Base-by-base conservation (phyloP, 2,113 vertebrate genomes). In the Leptocoma aspasia region DNA sequence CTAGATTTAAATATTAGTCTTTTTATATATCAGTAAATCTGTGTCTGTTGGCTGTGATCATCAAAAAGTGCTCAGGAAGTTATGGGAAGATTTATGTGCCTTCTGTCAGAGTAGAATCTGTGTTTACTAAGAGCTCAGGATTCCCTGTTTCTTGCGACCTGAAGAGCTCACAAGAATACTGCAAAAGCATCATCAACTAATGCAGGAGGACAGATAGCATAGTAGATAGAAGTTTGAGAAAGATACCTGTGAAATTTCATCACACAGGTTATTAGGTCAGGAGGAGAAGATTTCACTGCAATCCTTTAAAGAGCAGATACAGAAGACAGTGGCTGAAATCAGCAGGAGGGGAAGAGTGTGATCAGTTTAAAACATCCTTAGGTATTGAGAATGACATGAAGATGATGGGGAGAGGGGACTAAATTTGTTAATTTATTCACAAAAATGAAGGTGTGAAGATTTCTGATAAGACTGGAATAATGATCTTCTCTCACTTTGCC, bases 391-490 rank as follows among this genome's bases (percentile, higher is more conserved):
- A 4, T 53, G 15, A 95, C n/a, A 61, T 45, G 35, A 42, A 4
- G 18, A 24, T 2, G 2, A 24, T 7, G 5, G 17, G 10, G 16
- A 59, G 4, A 31, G 9, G 23, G 10, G 5, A 60, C 6, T 52
- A 49, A 65, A 65, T 7, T 31, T 59, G 50, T 84, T 65, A 31
- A 78, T 59, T 72, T 73, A 24, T 72, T 83, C 21, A 64, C 12
- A 65, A 52, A 83, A 80, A 80, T 47, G 12, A 91, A 60, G 13
- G 10, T 39, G 12, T 56, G 33, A 81, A 66, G 22, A 59, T 76
- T 78, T n/a, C 23, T 60, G 28, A 26, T 57, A 81, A 64, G 52
- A 44, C 5, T 49, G 22, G 75, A 88, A 37, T 57, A 49, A 8
- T 49, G 31, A 73, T 61, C 17, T 61, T 70, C 27, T 65, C 19